These are phyloP conservation scores for Platynereis dumerilii DNA, from an alignment of 2,888 invertebrate genomes.

Conservation along the genomic window DNA sequence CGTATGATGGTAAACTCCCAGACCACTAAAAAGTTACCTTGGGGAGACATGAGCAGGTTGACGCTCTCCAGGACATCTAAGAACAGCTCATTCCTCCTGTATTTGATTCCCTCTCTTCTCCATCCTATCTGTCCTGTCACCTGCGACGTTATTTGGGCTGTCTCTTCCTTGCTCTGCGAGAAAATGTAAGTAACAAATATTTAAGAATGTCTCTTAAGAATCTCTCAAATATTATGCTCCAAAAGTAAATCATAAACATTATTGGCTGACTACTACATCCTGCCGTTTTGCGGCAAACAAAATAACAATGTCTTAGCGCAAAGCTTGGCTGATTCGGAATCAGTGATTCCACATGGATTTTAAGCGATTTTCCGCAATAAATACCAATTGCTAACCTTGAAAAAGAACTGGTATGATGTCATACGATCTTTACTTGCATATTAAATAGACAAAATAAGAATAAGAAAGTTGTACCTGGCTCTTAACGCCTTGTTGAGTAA, in stretches of 20 bases:
- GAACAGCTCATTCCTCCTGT: conserved; percentile 97
- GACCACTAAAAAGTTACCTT: conserved; percentile 70
- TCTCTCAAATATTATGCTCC: too few species aligned
- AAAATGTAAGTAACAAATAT: background rate
- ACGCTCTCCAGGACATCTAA: conserved; percentile 98
- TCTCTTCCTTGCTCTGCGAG: conserved; percentile 94
- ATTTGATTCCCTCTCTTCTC: conserved; percentile 99
- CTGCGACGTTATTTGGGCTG: conserved; percentile 98
- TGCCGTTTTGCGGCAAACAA: too few species aligned
- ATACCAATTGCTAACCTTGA: background rate
- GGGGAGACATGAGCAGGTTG: conserved; percentile 98
- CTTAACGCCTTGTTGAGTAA: conserved; percentile 99
- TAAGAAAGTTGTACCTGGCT: too few species aligned
- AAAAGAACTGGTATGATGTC: too few species aligned
- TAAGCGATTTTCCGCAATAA: background rate
- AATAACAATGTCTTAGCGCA: background rate
- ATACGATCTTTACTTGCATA: too few species aligned
- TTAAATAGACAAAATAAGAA: too few species aligned
- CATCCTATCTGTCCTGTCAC: conserved; percentile 98
- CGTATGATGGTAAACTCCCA: too few species aligned
- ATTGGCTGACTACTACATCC: too few species aligned
- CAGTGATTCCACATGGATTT: background rate
- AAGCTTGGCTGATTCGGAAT: background rate
- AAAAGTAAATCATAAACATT: too few species aligned
- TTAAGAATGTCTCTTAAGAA: too few species aligned